Conservation (phyloP, 2,888 invertebrate genomes). For the Alloscopus bannaensis region DNA sequence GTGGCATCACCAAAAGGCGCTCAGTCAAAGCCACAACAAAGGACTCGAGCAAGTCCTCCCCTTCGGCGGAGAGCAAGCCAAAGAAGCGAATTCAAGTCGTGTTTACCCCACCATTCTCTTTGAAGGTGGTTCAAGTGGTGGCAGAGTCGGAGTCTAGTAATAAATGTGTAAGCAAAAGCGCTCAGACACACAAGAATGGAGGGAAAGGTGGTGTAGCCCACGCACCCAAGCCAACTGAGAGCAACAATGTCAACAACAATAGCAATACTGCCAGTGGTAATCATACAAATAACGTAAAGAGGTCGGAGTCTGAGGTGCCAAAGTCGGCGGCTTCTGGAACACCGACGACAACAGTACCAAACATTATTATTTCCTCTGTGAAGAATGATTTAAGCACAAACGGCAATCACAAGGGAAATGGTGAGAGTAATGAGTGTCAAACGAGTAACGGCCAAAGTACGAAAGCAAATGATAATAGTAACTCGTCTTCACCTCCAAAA, state of each 20-base stretch:
- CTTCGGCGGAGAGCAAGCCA: slow-evolving; percentile 45
- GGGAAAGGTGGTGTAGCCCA: slow-evolving; percentile 16
- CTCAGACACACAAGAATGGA: background rate
- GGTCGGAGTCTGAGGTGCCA: slow-evolving; percentile 55
- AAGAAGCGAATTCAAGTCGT: slow-evolving; percentile 69
- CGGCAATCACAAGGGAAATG: slow-evolving; percentile 34
- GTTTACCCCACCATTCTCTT: slow-evolving; percentile 71
- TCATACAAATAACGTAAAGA: slow-evolving; percentile 39
- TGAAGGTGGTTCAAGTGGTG: slow-evolving; percentile 68
- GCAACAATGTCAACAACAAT: slow-evolving; percentile 5
- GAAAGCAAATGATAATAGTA: slow-evolving; percentile 42
- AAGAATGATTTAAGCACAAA: slow-evolving; percentile 47
- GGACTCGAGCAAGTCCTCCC: slow-evolving; percentile 18
- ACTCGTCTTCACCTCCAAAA: slow-evolving; percentile 24
- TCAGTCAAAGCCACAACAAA: slow-evolving; percentile 49
- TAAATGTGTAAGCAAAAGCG: background rate
- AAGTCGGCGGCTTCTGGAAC: slow-evolving; percentile 9
- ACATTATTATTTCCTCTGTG: slow-evolving; percentile 35
- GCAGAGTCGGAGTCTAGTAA: slow-evolving; percentile 20
- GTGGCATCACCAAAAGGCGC: slow-evolving; percentile 45
- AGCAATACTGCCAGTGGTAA: slow-evolving; percentile 25
- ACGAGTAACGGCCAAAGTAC: slow-evolving; percentile 17
- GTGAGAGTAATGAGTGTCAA: slow-evolving; percentile 37
- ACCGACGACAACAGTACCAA: slow-evolving; percentile 8
- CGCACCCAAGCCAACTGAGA: background rate